Percentiles rank a stretch among this genome's conserved stretches.
These are phyloP conservation scores for Periophthalmus modestus DNA, from an alignment of 2,113 vertebrate species.

Conservation along the genomic window DNA sequence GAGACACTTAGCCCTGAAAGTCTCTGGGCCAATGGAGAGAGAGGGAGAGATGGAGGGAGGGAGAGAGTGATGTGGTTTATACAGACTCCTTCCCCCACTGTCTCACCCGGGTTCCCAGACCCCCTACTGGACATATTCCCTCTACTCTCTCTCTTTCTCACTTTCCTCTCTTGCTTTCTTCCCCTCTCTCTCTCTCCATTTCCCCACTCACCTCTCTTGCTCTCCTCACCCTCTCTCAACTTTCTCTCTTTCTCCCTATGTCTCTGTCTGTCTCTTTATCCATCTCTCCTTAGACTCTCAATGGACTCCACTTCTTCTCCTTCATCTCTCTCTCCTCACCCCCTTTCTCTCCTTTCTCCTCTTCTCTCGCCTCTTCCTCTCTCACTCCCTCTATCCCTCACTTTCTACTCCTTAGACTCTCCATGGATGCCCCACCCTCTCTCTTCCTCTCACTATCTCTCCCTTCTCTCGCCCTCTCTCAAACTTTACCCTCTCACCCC, in stretches of 20 bases:
- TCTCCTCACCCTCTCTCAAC: constrained; percentile 71
- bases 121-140: neutral
- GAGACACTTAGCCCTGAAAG: constrained; percentile 97
- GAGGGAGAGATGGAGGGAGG: too few relatives aligned
- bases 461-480: constrained; percentile 74
- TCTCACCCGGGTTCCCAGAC: neutral
- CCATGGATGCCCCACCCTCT: constrained; percentile 45
- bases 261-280: too few relatives aligned
- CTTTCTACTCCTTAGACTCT: constrained; percentile 25
- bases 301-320: too few relatives aligned
- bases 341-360: too few relatives aligned
- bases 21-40: constrained; percentile 87
- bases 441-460: neutral
- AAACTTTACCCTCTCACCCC: constrained; percentile 72
- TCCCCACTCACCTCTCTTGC: constrained; percentile 15
- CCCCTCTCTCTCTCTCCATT: constrained; percentile 24
- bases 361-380: too few relatives aligned
- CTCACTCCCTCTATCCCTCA: too few relatives aligned
- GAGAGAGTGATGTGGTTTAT: constrained; percentile 11
- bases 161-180: constrained; percentile 71
- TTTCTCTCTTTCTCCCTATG: constrained; percentile 41
- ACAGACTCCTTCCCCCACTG: constrained; percentile 77
- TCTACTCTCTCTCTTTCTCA: too few relatives aligned
- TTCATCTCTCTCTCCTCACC: too few relatives aligned
- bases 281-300: too few relatives aligned